Base-by-base conservation (phyloP, 2,113 vertebrate species). In the Orycteropus afer region DNA sequence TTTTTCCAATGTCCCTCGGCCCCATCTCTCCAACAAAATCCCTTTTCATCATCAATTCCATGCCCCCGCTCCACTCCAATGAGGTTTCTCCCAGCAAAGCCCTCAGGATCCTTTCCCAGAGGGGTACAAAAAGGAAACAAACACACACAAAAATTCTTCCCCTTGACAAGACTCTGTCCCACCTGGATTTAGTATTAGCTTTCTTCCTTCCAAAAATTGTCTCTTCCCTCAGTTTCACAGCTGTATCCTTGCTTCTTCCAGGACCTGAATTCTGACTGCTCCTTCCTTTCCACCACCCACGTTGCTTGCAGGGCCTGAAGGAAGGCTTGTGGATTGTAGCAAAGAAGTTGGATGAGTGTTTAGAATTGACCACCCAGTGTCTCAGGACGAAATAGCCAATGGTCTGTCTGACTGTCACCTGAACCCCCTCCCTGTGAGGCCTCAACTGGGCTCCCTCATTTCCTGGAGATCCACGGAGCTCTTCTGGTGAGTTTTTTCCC, bases 401-500 rank as follows among this genome's bases (percentile, higher is more conserved):
- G 89, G 40, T 96, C 80, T 65, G 18, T 23, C n/a, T 91, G 85
- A 61, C 73, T 49, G 87, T 86, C 84, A 92, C 57, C 82, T 18
- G 92, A 90, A 94, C 40, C 45, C 59, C 37, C 34, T 93, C 67
- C 45, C 61, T 5, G 85, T 42, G 85, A 74, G 59, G 27, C 85
- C 73, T 92, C 45, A 67, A 23, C 40, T 40, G 49, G 87, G 42
- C 32, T 81, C 22, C n/a, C n/a, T 59, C 40, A 34, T 78, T 78
- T 32, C 81, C 76, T 40, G 53, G 90, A 96, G 90, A 86, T 29
- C 93, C 49, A 34, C 34, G 85, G 91, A 65, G 34, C 69, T 84
- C 80, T 93, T 74, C 74, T 42, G 97, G 97, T 97, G 96, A 97
- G 97, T 97, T 85, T 85, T 59, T 76, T 80, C 18, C 63, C 77